Conservation (phyloP, 2,888 invertebrate genomes). For the Pollenia angustigena region DNA sequence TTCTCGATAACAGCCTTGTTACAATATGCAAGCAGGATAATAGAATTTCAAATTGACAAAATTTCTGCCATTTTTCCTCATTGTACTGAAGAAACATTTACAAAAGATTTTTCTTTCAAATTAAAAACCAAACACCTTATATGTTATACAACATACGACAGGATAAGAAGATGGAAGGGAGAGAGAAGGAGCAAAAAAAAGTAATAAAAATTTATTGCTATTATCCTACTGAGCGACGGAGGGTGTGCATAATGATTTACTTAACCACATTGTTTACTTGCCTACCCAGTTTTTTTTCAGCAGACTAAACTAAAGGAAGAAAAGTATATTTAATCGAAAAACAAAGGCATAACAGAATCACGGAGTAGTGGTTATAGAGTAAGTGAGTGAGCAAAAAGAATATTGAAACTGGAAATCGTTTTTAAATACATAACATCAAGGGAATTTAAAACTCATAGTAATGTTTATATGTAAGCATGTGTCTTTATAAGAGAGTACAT, state of each 20-base stretch:
- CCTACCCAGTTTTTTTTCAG: not conserved
- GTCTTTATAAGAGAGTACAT: not conserved
- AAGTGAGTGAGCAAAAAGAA: slow-evolving; percentile 41
- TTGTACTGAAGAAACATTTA: slow-evolving; percentile 13
- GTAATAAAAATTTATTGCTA: slow-evolving; percentile 19
- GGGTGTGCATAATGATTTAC: slow-evolving; percentile 17
- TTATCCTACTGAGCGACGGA: not conserved
- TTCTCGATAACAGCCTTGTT: slow-evolving; percentile 24
- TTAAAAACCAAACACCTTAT: not conserved
- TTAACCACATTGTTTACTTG: slow-evolving; percentile 13
- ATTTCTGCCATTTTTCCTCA: slow-evolving; percentile 29
- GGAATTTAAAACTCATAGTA: slow-evolving; percentile 19
- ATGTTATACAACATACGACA: not conserved
- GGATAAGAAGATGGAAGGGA: not conserved
- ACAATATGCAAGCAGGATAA: slow-evolving; percentile 49
- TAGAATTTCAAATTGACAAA: slow-evolving; percentile 63
- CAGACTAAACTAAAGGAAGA: not conserved
- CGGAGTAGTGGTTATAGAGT: slow-evolving; percentile 18
- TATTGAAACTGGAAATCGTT: slow-evolving; percentile 63
- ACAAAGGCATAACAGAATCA: slow-evolving; percentile 12
- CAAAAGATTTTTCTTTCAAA: slow-evolving; percentile 18
- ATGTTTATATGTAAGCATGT: not conserved
- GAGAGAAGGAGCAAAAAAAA: not conserved
- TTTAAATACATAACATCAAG: slow-evolving; percentile 55
- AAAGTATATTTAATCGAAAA: not conserved